Evolutionary conservation across 1,140 invertebrate genomes (phyloP).

Genomic region (Ostrea denselamellosa): DNA sequence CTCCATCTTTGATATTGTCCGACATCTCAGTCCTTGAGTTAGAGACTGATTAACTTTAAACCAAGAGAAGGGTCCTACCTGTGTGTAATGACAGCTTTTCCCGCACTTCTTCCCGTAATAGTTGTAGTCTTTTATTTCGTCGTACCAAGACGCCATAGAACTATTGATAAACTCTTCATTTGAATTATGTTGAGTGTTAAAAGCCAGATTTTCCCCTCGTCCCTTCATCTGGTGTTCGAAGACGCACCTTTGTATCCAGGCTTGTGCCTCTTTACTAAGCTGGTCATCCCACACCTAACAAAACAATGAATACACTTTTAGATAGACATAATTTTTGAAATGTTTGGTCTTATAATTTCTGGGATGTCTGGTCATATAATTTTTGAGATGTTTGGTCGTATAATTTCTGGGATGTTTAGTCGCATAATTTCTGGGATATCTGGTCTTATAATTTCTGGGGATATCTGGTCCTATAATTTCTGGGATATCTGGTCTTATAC

Average conservation of each 20-base stretch:
- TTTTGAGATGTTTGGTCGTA: too few relatives aligned
- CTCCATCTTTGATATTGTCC: too few relatives aligned
- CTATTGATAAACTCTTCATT: conserved; percentile 47
- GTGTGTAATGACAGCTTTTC: conserved; percentile 59
- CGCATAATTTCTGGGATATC: too few relatives aligned
- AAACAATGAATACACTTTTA: not conserved
- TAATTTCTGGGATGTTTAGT: too few relatives aligned
- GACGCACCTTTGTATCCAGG: conserved; percentile 54
- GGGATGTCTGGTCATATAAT: too few relatives aligned
- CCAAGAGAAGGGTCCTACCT: conserved; percentile 47
- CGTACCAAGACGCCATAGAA: conserved; percentile 54
- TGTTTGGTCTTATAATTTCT: too few relatives aligned
- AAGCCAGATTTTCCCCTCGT: conserved; percentile 59
- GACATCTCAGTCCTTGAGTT: too few relatives aligned
- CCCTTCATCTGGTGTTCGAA: conserved; percentile 58
- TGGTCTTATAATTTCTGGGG: too few relatives aligned
- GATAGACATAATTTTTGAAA: too few relatives aligned
- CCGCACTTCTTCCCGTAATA: conserved; percentile 45
- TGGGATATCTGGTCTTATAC: too few relatives aligned
- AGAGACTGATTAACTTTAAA: too few relatives aligned
- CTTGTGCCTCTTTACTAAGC: conserved; percentile 54
- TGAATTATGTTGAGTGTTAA: conserved; percentile 40
- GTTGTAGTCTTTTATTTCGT: conserved; percentile 54
- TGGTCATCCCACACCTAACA: conserved; percentile 60
- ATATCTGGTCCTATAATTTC: too few relatives aligned